Percentiles rank a stretch among this genome's conserved stretches.
Evolutionary conservation across 2,888 invertebrate species (phyloP).

Genomic region (Leucophenga maculata): DNA sequence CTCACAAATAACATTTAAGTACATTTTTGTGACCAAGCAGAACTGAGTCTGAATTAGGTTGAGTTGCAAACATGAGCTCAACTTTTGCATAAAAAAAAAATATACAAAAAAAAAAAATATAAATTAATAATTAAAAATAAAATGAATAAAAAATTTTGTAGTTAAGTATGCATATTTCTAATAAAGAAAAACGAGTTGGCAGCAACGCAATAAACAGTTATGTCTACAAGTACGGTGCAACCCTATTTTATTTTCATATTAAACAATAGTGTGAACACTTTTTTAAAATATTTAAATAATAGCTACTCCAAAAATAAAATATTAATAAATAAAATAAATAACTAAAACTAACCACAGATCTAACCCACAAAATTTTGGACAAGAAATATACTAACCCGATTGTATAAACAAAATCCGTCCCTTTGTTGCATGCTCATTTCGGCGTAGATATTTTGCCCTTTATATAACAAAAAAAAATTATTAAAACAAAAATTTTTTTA

Average conservation of each 20-base stretch:
- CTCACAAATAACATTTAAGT: not conserved
- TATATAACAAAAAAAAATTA: not conserved
- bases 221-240: no score
- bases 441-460: not conserved
- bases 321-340: no score
- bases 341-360: no score
- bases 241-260: no score
- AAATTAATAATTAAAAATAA: conserved; percentile 2
- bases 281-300: no score
- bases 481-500: not conserved
- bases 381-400: no score
- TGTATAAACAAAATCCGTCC: conserved; percentile 21
- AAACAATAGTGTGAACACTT: no score
- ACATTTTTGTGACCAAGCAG: conserved; percentile 59
- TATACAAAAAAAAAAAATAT: conserved; percentile 31
- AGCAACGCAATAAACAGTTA: no score
- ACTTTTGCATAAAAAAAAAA: conserved; percentile 5
- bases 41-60: conserved; percentile 60
- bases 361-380: no score
- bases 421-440: conserved; percentile 25
- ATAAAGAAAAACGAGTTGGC: not conserved
- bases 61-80: conserved; percentile 45
- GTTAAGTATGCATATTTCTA: not conserved
- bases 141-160: conserved; percentile 1
- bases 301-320: no score